phyloP scores from a whole-genome alignment of 53 echinoderm and acorn worm genomes.

The Paracentrotus lividus region DNA sequence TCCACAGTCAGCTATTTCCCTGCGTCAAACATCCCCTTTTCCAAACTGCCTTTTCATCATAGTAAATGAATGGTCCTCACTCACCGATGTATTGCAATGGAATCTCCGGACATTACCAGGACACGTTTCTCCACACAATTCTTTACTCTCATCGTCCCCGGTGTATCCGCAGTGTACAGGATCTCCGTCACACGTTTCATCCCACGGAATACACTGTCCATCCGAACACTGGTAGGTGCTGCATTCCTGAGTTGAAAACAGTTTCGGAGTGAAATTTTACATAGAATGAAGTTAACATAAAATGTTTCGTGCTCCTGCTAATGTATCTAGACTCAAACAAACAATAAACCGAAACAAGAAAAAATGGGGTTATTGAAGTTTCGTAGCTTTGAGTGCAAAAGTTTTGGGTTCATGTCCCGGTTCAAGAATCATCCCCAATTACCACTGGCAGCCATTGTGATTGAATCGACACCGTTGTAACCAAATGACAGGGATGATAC shows the following conservation, averaged over 20 bases:
- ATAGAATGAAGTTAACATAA: not conserved
- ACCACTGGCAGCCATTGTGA: too few relatives aligned
- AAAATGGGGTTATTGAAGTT: too few relatives aligned
- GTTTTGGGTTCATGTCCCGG: too few relatives aligned
- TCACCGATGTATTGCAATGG: conserved; percentile 50
- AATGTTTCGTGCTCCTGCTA: too few relatives aligned
- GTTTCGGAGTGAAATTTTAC: not conserved
- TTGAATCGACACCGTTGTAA: too few relatives aligned
- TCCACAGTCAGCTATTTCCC: not conserved
- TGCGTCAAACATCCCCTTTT: not conserved
- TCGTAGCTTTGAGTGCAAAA: too few relatives aligned
- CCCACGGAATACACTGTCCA: conserved; percentile 59
- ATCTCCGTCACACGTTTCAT: conserved; percentile 63
- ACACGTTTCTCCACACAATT: conserved; percentile 51
- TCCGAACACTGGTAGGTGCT: conserved; percentile 38
- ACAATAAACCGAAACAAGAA: too few relatives aligned
- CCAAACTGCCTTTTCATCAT: not conserved
- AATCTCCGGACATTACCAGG: conserved; percentile 42
- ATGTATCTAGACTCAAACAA: too few relatives aligned
- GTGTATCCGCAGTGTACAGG: conserved; percentile 53
- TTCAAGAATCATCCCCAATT: too few relatives aligned
- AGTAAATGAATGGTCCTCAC: not conserved
- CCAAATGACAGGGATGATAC: too few relatives aligned
- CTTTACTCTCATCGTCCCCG: conserved; percentile 57
- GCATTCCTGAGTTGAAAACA: conserved; percentile 23